Conservation (phyloP, 2,888 invertebrate species). For the Orthonevra nobilis region DNA sequence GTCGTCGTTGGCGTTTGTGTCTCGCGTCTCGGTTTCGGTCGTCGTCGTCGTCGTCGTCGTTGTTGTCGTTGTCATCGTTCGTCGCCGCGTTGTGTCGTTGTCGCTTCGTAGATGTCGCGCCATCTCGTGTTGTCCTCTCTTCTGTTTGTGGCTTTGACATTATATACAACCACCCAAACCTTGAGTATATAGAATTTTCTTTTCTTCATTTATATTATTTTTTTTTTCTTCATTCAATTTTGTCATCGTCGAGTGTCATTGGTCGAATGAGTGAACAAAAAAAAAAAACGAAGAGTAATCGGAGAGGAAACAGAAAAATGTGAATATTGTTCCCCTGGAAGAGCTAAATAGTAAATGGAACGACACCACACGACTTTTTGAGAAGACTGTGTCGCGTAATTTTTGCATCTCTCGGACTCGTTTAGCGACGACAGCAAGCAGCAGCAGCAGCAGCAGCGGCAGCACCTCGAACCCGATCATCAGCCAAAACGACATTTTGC, state of each 20-base stretch:
- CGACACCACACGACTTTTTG: constrained; percentile 53
- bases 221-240: constrained; percentile 75
- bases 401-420: constrained; percentile 68
- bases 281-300: constrained; percentile 3
- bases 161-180: constrained; percentile 59
- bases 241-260: constrained; percentile 79
- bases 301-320: constrained; percentile 24
- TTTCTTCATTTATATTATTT: too few relatives aligned
- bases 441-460: constrained; percentile 38
- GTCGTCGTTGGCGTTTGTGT: constrained; percentile 58
- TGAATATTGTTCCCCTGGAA: constrained; percentile 25
- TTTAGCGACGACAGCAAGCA: constrained; percentile 66
- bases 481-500: constrained; percentile 33
- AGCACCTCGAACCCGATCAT: too few relatives aligned
- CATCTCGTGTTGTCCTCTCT: constrained; percentile 68
- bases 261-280: constrained; percentile 73
- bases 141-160: constrained; percentile 54
- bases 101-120: constrained; percentile 52
- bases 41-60: constrained; percentile 29
- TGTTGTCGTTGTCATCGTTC: constrained; percentile 10
- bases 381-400: constrained; percentile 65
- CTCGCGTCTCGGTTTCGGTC: constrained; percentile 34
- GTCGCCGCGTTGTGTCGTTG: constrained; percentile 31
- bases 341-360: constrained; percentile 59
- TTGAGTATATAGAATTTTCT: constrained; percentile 51